Evolutionary conservation across 2,888 invertebrate genomes (phyloP).

Genomic region (Seira ritae): DNA sequence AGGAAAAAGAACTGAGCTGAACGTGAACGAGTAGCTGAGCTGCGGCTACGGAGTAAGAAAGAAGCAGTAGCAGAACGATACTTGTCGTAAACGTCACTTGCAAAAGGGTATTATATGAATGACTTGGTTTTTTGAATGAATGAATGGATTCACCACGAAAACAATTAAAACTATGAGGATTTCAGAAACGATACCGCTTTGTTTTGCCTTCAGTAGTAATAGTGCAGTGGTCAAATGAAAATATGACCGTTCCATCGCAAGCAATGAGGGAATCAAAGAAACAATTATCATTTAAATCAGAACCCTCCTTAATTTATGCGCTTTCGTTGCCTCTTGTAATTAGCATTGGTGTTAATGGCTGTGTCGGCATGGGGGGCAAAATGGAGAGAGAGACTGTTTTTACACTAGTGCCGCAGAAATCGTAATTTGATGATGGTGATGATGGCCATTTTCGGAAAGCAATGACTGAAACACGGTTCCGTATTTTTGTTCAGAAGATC

Average conservation of each 20-base stretch:
- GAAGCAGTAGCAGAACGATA: slow-evolving; percentile 22
- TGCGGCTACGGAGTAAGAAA: slow-evolving; percentile 1
- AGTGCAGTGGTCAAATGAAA: background rate
- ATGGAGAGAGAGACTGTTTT: too few relatives aligned
- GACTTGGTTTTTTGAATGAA: slow-evolving; percentile 22
- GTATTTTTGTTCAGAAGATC: background rate
- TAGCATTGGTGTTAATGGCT: slow-evolving; percentile 3
- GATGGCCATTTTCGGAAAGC: slow-evolving; percentile 58
- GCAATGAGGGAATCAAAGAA: slow-evolving; percentile 16
- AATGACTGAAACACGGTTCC: slow-evolving; percentile 45
- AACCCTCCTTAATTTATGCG: slow-evolving; percentile 14
- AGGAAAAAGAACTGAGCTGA: background rate
- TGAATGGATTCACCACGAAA: slow-evolving; percentile 33
- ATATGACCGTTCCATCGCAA: too few relatives aligned
- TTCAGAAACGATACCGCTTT: slow-evolving; percentile 22
- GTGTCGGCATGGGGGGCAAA: background rate
- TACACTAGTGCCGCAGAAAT: too few relatives aligned
- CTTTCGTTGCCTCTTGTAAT: background rate
- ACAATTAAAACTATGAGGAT: slow-evolving; percentile 40
- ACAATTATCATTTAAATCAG: slow-evolving; percentile 48
- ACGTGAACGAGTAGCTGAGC: background rate
- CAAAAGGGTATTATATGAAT: slow-evolving; percentile 11
- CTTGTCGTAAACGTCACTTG: slow-evolving; percentile 54
- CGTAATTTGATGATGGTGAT: slow-evolving; percentile 24
- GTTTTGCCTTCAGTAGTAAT: too few relatives aligned